Percentiles rank a stretch among this genome's conserved stretches.
Evolutionary conservation across 2,888 invertebrate genomes (phyloP).

Genomic region (Ichneumoninae sp.): DNA sequence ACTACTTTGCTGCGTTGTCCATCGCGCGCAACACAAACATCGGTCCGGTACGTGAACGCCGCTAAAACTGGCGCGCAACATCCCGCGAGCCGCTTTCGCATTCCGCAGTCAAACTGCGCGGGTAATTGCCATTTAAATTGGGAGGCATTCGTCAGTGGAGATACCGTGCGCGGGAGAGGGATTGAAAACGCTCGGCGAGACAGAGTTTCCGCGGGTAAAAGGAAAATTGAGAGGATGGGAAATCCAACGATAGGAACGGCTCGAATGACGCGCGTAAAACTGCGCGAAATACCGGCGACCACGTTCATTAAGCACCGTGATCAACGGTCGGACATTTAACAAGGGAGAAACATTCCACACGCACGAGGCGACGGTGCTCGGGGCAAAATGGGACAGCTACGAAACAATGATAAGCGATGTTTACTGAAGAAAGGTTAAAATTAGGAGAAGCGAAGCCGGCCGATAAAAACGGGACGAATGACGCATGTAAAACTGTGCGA

Average conservation of each 20-base stretch:
- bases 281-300: neutral
- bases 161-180: neutral
- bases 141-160: conserved; percentile 56
- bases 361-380: neutral
- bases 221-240: neutral
- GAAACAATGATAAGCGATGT: neutral
- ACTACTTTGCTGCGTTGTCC: neutral
- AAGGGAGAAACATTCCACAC: neutral
- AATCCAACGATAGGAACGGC: neutral
- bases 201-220: neutral
- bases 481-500: neutral
- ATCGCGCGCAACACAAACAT: conserved; percentile 6
- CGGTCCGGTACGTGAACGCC: neutral
- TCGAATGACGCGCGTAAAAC: neutral
- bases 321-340: conserved; percentile 13
- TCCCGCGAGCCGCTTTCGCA: conserved; percentile 34
- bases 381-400: neutral
- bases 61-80: conserved; percentile 33
- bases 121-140: conserved; percentile 65
- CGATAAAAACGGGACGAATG: neutral
- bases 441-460: neutral
- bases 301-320: conserved; percentile 24
- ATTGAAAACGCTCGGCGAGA: neutral
- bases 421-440: too few species aligned
- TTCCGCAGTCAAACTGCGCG: conserved; percentile 52